These are phyloP conservation scores for Bubo bubo DNA, from an alignment of 2,113 vertebrate genomes.

Conservation along the genomic window DNA sequence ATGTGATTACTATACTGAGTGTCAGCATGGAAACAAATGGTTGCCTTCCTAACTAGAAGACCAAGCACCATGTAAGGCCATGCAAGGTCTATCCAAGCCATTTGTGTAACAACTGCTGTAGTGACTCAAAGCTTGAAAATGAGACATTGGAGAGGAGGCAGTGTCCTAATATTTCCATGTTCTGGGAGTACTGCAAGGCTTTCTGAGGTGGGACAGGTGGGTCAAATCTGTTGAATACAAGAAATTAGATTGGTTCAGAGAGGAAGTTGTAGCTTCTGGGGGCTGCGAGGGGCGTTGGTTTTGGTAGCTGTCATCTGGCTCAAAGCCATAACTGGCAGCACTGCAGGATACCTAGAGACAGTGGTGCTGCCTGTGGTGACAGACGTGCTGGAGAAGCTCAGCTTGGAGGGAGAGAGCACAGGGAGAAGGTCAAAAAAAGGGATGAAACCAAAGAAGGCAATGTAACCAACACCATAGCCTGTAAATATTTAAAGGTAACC, in stretches of 20 bases:
- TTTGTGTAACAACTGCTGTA: background rate
- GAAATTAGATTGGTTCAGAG: background rate
- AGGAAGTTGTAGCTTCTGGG: background rate
- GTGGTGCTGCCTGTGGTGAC: background rate
- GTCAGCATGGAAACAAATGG: background rate
- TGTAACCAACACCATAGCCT: background rate
- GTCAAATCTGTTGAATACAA: background rate
- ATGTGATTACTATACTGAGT: background rate
- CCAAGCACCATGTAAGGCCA: background rate
- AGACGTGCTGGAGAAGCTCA: background rate
- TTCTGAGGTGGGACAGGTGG: background rate
- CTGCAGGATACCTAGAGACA: background rate
- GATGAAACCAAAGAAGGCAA: background rate
- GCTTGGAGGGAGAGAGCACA: background rate
- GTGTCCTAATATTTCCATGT: background rate
- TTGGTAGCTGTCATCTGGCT: background rate
- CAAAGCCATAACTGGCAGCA: background rate
- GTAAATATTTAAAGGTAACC: slow-evolving; percentile 1
- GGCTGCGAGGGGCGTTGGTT: accelerated
- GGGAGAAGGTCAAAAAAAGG: background rate
- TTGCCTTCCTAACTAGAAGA: background rate
- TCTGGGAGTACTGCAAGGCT: background rate
- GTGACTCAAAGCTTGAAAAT: background rate
- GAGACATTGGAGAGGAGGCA: background rate
- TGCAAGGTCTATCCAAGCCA: background rate